These are phyloP conservation scores for Mantis religiosa DNA, from an alignment of 2,888 invertebrate species.

Conservation along the genomic window DNA sequence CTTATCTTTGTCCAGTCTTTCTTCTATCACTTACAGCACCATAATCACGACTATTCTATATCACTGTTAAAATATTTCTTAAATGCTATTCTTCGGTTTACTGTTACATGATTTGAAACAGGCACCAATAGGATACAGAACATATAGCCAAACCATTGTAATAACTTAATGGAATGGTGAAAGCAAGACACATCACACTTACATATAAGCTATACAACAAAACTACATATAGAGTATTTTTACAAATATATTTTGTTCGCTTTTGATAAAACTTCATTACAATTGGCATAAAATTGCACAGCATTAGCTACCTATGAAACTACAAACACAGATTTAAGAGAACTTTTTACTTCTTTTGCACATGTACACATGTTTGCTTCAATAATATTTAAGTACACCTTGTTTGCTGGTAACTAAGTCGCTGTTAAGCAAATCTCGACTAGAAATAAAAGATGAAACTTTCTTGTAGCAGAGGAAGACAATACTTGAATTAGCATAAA, in stretches of 20 bases:
- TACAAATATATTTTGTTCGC: background rate
- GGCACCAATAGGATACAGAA: background rate
- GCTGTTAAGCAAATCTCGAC: background rate
- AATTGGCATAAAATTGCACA: background rate
- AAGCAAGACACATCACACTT: background rate
- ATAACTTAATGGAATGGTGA: background rate
- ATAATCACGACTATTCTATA: too few species aligned
- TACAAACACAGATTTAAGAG: background rate
- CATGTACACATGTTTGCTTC: background rate
- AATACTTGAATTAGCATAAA: background rate
- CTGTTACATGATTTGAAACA: background rate
- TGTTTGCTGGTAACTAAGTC: background rate
- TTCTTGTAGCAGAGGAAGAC: background rate
- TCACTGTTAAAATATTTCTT: background rate
- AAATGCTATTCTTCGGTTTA: background rate
- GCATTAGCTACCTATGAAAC: background rate
- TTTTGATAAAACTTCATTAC: background rate
- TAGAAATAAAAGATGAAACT: background rate
- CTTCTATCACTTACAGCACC: background rate
- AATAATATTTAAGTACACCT: background rate
- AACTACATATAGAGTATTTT: background rate
- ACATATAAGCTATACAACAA: background rate
- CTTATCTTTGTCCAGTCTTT: background rate
- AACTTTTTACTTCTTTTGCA: background rate
- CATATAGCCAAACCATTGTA: background rate